Conservation (phyloP, 2,113 vertebrate species). For the Gadus macrocephalus region DNA sequence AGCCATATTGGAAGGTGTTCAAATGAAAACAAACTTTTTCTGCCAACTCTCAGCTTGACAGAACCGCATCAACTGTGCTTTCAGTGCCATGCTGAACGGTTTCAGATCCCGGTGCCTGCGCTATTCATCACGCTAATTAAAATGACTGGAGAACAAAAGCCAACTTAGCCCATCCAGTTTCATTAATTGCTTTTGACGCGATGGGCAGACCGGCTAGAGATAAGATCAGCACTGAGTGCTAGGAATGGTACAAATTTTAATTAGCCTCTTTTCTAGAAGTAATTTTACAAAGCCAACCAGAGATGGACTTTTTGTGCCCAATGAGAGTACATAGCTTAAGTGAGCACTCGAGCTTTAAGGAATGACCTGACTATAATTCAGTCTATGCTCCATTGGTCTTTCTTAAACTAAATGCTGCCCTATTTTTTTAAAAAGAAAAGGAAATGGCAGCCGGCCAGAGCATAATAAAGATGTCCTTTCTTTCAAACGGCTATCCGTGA, state of each 20-base stretch:
- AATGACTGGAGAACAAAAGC: conserved; percentile 54
- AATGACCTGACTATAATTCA: conserved; percentile 24
- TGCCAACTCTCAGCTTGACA: not conserved
- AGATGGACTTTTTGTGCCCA: conserved; percentile 11
- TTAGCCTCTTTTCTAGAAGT: conserved; percentile 49
- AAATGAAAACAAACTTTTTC: conserved; percentile 34
- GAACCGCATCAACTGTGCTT: conserved; percentile 5
- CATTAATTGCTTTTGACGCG: conserved; percentile 62
- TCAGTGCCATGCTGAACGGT: conserved; percentile 30
- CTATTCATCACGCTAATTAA: conserved; percentile 55
- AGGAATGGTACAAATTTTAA: conserved; percentile 53
- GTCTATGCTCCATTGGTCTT: not conserved
- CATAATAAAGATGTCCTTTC: not conserved
- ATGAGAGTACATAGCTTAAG: not conserved
- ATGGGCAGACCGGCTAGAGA: conserved; percentile 48
- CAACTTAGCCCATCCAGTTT: conserved; percentile 49
- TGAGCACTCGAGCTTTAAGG: conserved; percentile 6
- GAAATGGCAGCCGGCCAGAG: not conserved
- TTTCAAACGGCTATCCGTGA: too few relatives aligned
- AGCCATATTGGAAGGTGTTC: conserved; percentile 16
- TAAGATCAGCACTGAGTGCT: conserved; percentile 47
- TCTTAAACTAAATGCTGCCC: conserved; percentile 6
- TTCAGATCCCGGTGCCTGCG: conserved; percentile 30
- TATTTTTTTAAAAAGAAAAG: not conserved
- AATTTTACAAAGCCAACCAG: conserved; percentile 31